These are phyloP conservation scores for Chrysolina americana DNA, from an alignment of 2,888 invertebrate genomes.

Conservation along the genomic window DNA sequence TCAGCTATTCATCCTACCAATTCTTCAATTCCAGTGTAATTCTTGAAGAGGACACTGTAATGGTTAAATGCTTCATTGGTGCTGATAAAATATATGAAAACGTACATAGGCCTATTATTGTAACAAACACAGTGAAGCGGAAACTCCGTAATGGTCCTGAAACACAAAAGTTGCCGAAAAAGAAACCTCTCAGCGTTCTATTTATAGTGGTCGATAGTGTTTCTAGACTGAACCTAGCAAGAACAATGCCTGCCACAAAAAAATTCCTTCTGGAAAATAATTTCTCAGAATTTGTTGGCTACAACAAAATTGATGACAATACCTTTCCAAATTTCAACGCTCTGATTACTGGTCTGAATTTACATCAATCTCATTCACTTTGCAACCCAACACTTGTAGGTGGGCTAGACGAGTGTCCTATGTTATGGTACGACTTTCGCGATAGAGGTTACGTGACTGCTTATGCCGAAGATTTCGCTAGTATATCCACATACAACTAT, in stretches of 20 bases:
- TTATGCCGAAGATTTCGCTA: conserved; percentile 83
- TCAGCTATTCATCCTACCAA: conserved; percentile 37
- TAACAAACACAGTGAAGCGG: conserved; percentile 65
- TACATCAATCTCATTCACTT: conserved; percentile 60
- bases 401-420: conserved; percentile 79
- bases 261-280: conserved; percentile 75
- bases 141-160: conserved; percentile 53
- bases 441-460: conserved; percentile 82
- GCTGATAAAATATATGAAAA: conserved; percentile 69
- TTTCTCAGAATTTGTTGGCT: conserved; percentile 65
- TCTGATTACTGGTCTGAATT: conserved; percentile 78
- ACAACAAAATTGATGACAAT: conserved; percentile 85
- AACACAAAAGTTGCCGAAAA: conserved; percentile 43
- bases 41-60: conserved; percentile 48
- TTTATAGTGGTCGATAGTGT: conserved; percentile 90
- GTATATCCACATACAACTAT: conserved; percentile 84
- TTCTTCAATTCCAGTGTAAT: conserved; percentile 40
- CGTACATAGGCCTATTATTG: conserved; percentile 71
- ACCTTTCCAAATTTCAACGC: conserved; percentile 94
- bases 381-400: conserved; percentile 71
- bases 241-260: conserved; percentile 83
- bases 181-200: conserved; percentile 76
- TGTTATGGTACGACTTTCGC: conserved; percentile 85
- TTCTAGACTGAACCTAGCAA: conserved; percentile 82
- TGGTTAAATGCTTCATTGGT: conserved; percentile 47